Base-by-base conservation (phyloP, 2,888 invertebrate species). In the Prostheceraeus crozeri region DNA sequence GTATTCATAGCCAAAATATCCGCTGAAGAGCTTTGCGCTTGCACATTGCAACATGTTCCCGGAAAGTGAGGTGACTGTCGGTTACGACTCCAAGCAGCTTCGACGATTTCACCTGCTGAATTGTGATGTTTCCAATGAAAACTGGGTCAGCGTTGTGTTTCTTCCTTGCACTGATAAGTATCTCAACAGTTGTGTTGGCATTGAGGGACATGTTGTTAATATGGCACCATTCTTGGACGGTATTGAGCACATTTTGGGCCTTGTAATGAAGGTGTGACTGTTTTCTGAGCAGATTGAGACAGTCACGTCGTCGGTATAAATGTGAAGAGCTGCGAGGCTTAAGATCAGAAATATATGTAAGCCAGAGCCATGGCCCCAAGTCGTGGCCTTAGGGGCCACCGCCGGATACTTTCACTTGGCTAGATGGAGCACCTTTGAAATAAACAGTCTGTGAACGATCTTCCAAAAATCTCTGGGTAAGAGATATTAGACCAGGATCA, bases 1-100 rank as follows among this genome's bases (percentile, higher is more conserved):
- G 48, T 28, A 30, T 48, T 11, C 4, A 14, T 23, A 48, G 48
- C 48, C 48, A 48, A 30, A 48, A 48, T n/a, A 48, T 48, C 48
- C 48, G 14, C 48, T 48, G 48, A 19, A 11, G 25, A 30, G 48
- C 48, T 30, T 48, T 48, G 25, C 48, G 25, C 21, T 48, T 48
- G 48, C 48, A 48, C 10, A 28, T 48, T 30, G 25, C 11, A 30
- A 48, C 19, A 19, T 48, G 48, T 16, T 48, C 19, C 27, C 21
- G 48, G 14, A 48, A 48, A 48, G 14, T 48, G 25, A 48, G 48
- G 48, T 48, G 25, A 28, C 27, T 28, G 25, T 48, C 48, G 27
- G 48, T 48, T 11, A 19, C 28, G 25, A 48, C 48, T 28, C 48
- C 48, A 25, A 48, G 48, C 25, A 19, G 48, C 28, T 48, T 48